A percentile compares a stretch with the other conserved stretches of the same genome.
phyloP scores from a whole-genome alignment of 2,113 vertebrate species.

The Erythrocercus mccallii region DNA sequence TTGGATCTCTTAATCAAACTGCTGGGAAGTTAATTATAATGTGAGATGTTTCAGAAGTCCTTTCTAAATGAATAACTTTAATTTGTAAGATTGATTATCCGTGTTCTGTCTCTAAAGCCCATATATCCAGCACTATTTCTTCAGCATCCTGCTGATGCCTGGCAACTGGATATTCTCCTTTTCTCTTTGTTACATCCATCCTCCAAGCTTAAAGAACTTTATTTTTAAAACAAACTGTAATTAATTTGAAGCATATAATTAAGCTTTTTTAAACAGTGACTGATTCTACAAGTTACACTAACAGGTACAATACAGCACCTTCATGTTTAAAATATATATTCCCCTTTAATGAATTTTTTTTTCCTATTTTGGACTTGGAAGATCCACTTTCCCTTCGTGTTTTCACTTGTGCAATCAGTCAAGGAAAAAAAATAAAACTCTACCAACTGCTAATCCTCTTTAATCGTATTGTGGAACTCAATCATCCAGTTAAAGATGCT shows the following conservation, averaged over 20 bases:
- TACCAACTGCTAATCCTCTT: neutral
- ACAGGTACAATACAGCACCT: neutral
- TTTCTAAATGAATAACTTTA: neutral
- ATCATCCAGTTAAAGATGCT: neutral
- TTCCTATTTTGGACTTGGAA: neutral
- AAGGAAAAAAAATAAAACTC: neutral
- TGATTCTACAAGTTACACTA: neutral
- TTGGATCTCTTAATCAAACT: neutral
- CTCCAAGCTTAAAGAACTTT: neutral
- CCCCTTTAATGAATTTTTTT: rapidly evolving
- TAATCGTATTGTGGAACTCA: neutral
- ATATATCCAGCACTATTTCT: neutral
- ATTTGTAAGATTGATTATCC: neutral
- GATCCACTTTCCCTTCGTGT: neutral
- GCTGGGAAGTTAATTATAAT: neutral
- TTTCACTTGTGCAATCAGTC: neutral
- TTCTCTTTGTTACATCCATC: neutral
- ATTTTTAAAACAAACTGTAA: neutral
- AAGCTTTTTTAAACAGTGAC: neutral
- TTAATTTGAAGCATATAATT: neutral
- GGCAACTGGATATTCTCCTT: neutral
- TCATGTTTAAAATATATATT: neutral
- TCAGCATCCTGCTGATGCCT: neutral
- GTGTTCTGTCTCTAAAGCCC: neutral
- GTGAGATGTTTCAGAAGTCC: neutral